Percentiles rank a stretch among this genome's conserved stretches.
Conservation (phyloP, 1,140 invertebrate genomes). For the Conus betulinus region DNA sequence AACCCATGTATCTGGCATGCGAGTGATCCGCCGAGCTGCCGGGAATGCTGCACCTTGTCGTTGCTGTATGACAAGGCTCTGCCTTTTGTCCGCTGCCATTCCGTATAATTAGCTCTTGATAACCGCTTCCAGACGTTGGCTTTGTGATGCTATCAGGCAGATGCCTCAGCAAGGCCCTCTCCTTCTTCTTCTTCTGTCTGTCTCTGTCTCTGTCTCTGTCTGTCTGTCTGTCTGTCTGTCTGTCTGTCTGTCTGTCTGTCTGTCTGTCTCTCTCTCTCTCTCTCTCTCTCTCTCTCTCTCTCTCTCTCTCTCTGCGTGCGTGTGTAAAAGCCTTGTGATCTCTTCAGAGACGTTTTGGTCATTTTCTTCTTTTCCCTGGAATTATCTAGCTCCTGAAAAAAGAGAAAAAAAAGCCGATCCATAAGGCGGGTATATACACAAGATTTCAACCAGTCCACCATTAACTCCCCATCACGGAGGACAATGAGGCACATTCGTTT, state of each 20-base stretch:
- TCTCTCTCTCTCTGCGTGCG: not conserved
- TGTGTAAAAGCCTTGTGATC: not conserved
- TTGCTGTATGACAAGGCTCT: not conserved
- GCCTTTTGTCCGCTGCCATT: not conserved
- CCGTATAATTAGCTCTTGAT: not conserved
- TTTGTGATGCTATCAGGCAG: not conserved
- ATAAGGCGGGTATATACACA: not conserved
- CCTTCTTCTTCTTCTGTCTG: not conserved
- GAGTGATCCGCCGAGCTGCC: not conserved
- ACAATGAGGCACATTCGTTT: not conserved
- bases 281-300: not conserved
- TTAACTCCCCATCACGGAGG: not conserved
- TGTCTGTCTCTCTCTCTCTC: no score
- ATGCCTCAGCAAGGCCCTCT: not conserved
- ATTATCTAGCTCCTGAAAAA: no score
- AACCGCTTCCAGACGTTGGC: not conserved
- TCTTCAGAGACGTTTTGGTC: not conserved
- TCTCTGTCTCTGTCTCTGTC: no score
- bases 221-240: no score
- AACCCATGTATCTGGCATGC: no score
- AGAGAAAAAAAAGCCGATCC: not conserved
- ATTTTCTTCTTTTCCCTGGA: no score
- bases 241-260: no score
- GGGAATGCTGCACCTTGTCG: not conserved
- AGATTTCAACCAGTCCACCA: not conserved